Evolutionary conservation across 2,888 invertebrate species (phyloP).

Genomic region (Cosmia trapezina): DNA sequence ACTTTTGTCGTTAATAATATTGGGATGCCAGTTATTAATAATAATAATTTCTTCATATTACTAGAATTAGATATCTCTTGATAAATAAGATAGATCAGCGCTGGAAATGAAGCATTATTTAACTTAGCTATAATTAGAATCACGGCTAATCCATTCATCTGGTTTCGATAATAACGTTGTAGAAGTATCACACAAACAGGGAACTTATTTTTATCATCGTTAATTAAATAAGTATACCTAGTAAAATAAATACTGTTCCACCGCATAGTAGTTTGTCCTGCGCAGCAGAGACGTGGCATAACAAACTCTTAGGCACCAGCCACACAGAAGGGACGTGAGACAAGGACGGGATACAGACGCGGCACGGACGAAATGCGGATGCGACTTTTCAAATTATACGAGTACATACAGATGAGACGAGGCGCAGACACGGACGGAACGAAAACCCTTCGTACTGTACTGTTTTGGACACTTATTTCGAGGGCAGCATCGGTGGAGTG

Average conservation of each 20-base stretch:
- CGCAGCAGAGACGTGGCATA: neutral
- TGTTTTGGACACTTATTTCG: no score
- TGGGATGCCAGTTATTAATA: neutral
- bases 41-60: neutral
- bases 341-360: no score
- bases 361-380: no score
- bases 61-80: neutral
- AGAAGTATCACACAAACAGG: slow-evolving; percentile 22
- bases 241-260: neutral
- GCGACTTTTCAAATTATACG: no score
- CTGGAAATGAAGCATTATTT: slow-evolving; percentile 47
- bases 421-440: no score
- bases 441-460: no score
- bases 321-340: no score
- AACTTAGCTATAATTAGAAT: slow-evolving; percentile 56
- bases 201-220: neutral
- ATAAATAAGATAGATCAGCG: slow-evolving; percentile 34
- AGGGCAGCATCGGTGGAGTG: no score
- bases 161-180: slow-evolving; percentile 30
- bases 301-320: neutral
- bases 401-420: no score
- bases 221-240: neutral
- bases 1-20: slow-evolving; percentile 1
- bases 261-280: neutral
- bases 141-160: slow-evolving; percentile 44